These are phyloP conservation scores for Phortica magna DNA, from an alignment of 2,888 invertebrate species.

Conservation along the genomic window DNA sequence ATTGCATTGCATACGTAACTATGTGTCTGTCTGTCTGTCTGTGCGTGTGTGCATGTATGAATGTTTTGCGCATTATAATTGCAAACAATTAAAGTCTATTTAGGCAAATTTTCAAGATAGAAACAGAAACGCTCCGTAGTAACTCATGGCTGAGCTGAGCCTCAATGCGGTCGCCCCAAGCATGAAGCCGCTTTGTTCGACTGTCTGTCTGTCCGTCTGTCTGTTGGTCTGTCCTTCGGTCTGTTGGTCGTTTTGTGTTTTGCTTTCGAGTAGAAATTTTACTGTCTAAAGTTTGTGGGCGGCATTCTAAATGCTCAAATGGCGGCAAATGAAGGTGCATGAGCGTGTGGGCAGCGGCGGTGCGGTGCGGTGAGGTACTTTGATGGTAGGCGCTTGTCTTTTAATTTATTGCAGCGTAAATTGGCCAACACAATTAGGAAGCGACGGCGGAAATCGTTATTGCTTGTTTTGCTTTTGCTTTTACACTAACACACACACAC, in stretches of 20 bases:
- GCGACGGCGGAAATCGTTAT: slow-evolving; percentile 60
- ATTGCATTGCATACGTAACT: not conserved
- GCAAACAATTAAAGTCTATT: slow-evolving; percentile 75
- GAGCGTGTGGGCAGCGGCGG: no score
- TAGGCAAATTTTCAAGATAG: slow-evolving; percentile 73
- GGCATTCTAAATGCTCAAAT: not conserved
- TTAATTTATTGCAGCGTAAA: slow-evolving; percentile 70
- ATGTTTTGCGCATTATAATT: slow-evolving; percentile 65
- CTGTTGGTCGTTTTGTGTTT: slow-evolving; percentile 5
- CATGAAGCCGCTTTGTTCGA: no score
- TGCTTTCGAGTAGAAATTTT: not conserved
- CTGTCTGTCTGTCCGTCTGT: no score
- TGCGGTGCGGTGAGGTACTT: slow-evolving; percentile 10
- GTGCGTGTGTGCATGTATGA: slow-evolving; percentile 44
- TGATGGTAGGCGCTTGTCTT: slow-evolving; percentile 55
- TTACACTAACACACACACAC: not conserved
- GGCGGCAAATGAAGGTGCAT: not conserved
- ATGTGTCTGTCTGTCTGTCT: slow-evolving; percentile 26
- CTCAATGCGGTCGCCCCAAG: no score
- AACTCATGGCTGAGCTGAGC: no score
- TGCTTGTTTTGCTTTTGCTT: not conserved
- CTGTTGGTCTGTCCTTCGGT: not conserved
- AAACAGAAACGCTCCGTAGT: not conserved
- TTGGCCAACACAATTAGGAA: slow-evolving; percentile 71
- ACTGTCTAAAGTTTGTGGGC: not conserved